Conservation (phyloP, 2,113 vertebrate species). For the Bos indicus region DNA sequence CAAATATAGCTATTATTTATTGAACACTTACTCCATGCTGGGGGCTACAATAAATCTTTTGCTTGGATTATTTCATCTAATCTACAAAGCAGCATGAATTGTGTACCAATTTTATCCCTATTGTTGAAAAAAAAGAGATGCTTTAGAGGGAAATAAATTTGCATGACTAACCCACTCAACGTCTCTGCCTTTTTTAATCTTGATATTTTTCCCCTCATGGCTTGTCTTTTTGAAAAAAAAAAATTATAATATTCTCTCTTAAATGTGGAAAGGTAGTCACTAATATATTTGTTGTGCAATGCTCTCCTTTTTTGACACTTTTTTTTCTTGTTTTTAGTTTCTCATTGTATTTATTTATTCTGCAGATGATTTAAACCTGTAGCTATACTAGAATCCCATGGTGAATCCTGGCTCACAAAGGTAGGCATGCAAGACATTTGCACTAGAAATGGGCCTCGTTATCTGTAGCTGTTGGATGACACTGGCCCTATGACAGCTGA, state of each 20-base stretch:
- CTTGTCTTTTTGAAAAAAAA: background rate
- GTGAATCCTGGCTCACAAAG: background rate
- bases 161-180: background rate
- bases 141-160: background rate
- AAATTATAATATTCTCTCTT: background rate
- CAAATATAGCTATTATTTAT: background rate
- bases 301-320: background rate
- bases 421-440: background rate
- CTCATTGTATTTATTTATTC: background rate
- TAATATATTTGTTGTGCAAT: background rate
- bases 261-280: background rate
- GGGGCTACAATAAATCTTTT: background rate
- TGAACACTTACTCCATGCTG: background rate
- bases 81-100: background rate
- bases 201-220: background rate
- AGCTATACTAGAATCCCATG: background rate
- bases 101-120: background rate
- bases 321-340: background rate
- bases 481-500: background rate
- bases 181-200: background rate
- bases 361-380: background rate
- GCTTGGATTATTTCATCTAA: background rate
- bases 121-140: background rate
- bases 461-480: fast-evolving
- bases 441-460: background rate